Percentiles rank a stretch among this genome's conserved stretches.
phyloP scores from a whole-genome alignment of 2,888 invertebrate genomes.

The Brenthis ino region DNA sequence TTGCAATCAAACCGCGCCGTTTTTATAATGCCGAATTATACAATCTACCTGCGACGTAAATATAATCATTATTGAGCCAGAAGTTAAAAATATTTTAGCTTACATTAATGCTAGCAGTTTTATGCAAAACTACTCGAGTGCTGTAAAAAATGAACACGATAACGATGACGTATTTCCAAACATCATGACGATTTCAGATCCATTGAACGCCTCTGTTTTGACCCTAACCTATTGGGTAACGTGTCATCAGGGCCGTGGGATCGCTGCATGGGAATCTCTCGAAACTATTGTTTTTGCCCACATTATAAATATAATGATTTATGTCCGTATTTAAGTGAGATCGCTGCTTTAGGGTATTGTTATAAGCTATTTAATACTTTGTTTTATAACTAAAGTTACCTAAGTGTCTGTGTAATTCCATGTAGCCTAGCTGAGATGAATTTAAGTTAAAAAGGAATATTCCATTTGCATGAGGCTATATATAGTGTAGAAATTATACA shows the following conservation, averaged over 20 bases:
- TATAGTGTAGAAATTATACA: no score
- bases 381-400: constrained; percentile 1
- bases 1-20: no score
- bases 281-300: constrained; percentile 43
- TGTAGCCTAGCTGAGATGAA: not conserved
- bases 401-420: not conserved
- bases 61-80: no score
- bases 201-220: constrained; percentile 31
- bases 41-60: no score
- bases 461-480: not conserved
- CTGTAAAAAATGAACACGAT: not conserved
- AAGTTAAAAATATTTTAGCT: no score
- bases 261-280: constrained; percentile 43
- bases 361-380: constrained; percentile 15
- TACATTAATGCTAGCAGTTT: not conserved
- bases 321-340: constrained; percentile 37
- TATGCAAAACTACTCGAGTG: not conserved
- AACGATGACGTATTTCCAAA: constrained; percentile 10
- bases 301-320: constrained; percentile 38
- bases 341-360: constrained; percentile 30
- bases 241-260: constrained; percentile 51
- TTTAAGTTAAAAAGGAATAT: not conserved
- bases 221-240: constrained; percentile 47
- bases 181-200: constrained; percentile 15
- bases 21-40: no score